Evolutionary conservation across 2,888 invertebrate genomes (phyloP).

Genomic region (Drosophila suboccidentalis): DNA sequence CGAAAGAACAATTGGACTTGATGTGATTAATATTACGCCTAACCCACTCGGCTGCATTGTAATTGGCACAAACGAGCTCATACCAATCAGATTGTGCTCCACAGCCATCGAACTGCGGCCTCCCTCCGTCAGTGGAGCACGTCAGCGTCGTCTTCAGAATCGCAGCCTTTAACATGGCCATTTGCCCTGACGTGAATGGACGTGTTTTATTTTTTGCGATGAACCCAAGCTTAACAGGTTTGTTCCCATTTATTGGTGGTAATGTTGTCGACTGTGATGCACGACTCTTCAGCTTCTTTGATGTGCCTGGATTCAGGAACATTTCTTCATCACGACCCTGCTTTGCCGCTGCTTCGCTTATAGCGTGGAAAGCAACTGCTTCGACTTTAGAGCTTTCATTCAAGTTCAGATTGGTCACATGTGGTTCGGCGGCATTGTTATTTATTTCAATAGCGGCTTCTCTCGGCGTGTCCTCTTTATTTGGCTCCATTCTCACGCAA

Average conservation of each 20-base stretch:
- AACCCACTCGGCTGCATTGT: slow-evolving; percentile 1
- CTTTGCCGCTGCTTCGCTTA: too few species aligned
- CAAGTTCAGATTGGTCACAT: too few species aligned
- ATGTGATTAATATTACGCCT: background rate
- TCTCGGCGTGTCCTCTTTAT: background rate
- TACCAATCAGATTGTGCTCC: background rate
- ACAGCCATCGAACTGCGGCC: background rate
- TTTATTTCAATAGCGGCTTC: background rate
- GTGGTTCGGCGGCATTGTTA: background rate
- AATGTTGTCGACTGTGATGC: too few species aligned
- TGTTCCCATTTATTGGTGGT: too few species aligned
- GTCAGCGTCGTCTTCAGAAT: background rate
- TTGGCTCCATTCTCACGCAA: background rate
- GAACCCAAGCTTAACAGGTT: background rate
- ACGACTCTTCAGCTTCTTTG: too few species aligned
- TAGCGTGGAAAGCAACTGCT: too few species aligned
- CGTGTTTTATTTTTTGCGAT: background rate
- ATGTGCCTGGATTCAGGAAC: too few species aligned
- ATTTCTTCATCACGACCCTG: too few species aligned
- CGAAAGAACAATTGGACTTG: background rate
- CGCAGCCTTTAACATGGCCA: background rate
- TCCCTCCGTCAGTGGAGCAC: background rate
- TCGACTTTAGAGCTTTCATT: too few species aligned
- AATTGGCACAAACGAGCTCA: background rate
- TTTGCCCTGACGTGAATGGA: background rate